A percentile compares a stretch with the other conserved stretches of the same genome.
Conservation (phyloP, 2,797 vertebrate genomes). For the Sardinella longiceps region DNA sequence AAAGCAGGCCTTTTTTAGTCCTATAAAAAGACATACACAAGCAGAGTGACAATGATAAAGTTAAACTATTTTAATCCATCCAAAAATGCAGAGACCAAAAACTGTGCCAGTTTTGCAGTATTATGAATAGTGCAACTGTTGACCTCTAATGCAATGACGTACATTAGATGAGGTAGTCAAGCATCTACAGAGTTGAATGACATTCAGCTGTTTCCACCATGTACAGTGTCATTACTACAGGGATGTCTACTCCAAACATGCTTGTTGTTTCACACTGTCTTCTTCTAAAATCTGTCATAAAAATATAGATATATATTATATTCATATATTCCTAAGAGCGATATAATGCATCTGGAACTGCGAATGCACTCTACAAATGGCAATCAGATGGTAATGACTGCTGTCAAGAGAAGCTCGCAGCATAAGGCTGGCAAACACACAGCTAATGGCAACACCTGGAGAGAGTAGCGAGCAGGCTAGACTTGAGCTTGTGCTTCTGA, state of each 20-base stretch:
- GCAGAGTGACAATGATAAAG: neutral
- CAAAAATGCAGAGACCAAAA: slow-evolving; percentile 50
- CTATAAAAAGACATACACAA: neutral
- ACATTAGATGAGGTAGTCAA: slow-evolving; percentile 55
- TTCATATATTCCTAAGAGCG: slow-evolving; percentile 33
- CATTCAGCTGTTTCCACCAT: slow-evolving; percentile 28
- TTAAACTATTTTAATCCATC: slow-evolving; percentile 51
- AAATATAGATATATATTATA: slow-evolving; percentile 39
- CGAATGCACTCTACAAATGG: slow-evolving; percentile 36
- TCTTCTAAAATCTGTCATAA: slow-evolving; percentile 50
- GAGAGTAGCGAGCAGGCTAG: slow-evolving; percentile 3
- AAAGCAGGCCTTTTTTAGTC: neutral
- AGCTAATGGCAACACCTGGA: slow-evolving; percentile 33
- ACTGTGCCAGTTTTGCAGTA: slow-evolving; percentile 50
- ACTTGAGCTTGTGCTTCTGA: slow-evolving; percentile 29
- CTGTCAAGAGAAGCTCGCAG: slow-evolving; percentile 44
- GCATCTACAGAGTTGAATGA: slow-evolving; percentile 44
- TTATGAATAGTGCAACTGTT: slow-evolving; percentile 56
- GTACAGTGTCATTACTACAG: slow-evolving; percentile 44
- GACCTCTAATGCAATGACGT: slow-evolving; percentile 39
- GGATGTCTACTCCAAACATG: slow-evolving; percentile 59
- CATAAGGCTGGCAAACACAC: slow-evolving; percentile 45
- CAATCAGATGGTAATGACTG: slow-evolving; percentile 50
- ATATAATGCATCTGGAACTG: slow-evolving; percentile 27
- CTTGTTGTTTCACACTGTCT: slow-evolving; percentile 45